Percentiles rank a stretch among this genome's conserved stretches.
Evolutionary conservation across 1,140 invertebrate species (phyloP).

Genomic region (Gryllus bimaculatus): DNA sequence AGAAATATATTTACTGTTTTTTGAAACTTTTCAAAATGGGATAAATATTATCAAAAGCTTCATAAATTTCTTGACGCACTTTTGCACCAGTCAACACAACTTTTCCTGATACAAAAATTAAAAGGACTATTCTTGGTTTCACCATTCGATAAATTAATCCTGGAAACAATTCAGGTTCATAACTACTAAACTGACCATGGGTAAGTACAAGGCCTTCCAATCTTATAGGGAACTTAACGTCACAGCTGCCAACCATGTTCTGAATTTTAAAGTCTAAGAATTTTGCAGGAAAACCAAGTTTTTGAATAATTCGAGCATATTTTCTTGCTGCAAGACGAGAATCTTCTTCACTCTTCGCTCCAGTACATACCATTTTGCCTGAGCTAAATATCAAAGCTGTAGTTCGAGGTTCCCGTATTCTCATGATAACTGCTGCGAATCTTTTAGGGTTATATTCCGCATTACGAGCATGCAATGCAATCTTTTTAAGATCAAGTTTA

Average conservation of each 20-base stretch:
- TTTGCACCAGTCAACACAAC: conserved; percentile 97
- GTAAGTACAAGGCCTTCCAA: conserved; percentile 93
- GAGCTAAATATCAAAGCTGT: conserved; percentile 99
- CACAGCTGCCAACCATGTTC: conserved; percentile 99
- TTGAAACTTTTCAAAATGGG: conserved; percentile 98
- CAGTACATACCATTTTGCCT: conserved; percentile 99
- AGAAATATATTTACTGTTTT: conserved; percentile 51
- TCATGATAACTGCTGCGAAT: conserved; percentile 99
- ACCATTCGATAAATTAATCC: conserved; percentile 99
- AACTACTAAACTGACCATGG: conserved; percentile 92
- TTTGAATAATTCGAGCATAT: conserved; percentile 98
- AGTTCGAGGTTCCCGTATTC: conserved; percentile 95
- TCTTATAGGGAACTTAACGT: conserved; percentile 98
- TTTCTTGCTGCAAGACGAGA: conserved; percentile 93
- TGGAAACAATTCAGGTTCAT: conserved; percentile 91
- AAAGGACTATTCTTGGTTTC: conserved; percentile 93
- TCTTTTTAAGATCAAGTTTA: conserved; percentile 92
- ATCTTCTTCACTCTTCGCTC: conserved; percentile 98
- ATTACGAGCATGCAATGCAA: conserved; percentile 96
- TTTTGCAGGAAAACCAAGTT: conserved; percentile 91
- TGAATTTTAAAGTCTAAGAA: conserved; percentile 99
- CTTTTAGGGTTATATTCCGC: conserved; percentile 99
- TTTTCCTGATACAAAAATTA: conserved; percentile 99
- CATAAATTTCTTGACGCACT: conserved; percentile 95
- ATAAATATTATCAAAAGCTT: conserved; percentile 99